Evolutionary conservation across 2,113 vertebrate species (phyloP).

Genomic region (Alethe castanea): DNA sequence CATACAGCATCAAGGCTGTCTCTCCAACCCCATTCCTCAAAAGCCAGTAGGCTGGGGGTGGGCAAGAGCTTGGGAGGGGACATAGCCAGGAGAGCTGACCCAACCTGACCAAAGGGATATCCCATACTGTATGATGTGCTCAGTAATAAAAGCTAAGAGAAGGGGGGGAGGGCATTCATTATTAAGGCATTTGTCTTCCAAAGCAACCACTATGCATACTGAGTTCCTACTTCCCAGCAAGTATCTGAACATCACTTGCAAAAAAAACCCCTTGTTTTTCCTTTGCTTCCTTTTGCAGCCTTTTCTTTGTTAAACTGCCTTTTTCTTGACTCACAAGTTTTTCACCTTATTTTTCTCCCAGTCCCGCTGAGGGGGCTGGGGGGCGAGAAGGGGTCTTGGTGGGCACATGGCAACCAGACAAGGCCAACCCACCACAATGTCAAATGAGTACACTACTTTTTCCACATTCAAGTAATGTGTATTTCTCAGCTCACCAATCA

Average conservation of each 20-base stretch:
- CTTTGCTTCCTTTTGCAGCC: background rate
- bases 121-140: background rate
- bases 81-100: background rate
- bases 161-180: background rate
- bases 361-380: background rate
- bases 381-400: background rate
- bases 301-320: background rate
- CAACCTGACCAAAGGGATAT: background rate
- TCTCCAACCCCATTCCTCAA: background rate
- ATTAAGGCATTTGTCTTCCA: background rate
- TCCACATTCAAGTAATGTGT: background rate
- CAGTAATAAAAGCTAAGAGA: background rate
- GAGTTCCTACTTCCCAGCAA: background rate
- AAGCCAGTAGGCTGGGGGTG: background rate
- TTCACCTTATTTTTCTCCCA: background rate
- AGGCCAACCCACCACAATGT: background rate
- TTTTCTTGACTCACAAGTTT: background rate
- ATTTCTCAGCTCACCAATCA: background rate
- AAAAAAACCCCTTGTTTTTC: background rate
- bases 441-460: background rate
- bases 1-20: background rate
- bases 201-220: background rate
- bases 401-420: background rate
- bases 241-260: background rate
- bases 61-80: background rate